Evolutionary conservation across 1,140 invertebrate genomes (phyloP).

Genomic region (Brachionus asplanchnoidis): DNA sequence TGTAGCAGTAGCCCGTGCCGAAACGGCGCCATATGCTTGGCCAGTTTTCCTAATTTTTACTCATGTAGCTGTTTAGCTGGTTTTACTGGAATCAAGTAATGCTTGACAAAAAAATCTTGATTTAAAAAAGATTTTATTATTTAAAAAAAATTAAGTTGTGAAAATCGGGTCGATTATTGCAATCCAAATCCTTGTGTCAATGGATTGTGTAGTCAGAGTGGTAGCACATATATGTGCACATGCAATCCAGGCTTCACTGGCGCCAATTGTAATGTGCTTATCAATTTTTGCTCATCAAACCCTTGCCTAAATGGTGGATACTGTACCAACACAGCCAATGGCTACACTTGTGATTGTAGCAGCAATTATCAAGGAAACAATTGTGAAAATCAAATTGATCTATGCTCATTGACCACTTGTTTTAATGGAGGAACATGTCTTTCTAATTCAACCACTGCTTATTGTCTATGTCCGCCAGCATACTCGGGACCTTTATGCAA

Average conservation of each 20-base stretch:
- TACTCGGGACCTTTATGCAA: constrained; percentile 14
- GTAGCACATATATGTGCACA: no score
- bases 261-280: constrained; percentile 45
- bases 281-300: constrained; percentile 46
- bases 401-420: constrained; percentile 41
- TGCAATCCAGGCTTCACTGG: constrained; percentile 61
- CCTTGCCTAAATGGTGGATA: constrained; percentile 48
- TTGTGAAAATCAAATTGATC: constrained; percentile 41
- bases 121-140: no score
- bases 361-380: constrained; percentile 42
- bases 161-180: no score
- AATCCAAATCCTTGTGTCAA: no score
- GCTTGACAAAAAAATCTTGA: no score
- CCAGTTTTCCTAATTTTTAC: no score
- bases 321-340: constrained; percentile 43
- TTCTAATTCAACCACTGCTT: background rate
- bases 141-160: no score
- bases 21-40: no score
- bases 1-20: no score
- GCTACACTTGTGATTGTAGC: constrained; percentile 46
- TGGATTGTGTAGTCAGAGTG: no score
- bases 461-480: background rate
- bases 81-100: no score
- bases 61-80: no score
- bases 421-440: constrained; percentile 37